phyloP scores from a whole-genome alignment of 2,888 invertebrate species.

The Ganaspis brasiliensis region DNA sequence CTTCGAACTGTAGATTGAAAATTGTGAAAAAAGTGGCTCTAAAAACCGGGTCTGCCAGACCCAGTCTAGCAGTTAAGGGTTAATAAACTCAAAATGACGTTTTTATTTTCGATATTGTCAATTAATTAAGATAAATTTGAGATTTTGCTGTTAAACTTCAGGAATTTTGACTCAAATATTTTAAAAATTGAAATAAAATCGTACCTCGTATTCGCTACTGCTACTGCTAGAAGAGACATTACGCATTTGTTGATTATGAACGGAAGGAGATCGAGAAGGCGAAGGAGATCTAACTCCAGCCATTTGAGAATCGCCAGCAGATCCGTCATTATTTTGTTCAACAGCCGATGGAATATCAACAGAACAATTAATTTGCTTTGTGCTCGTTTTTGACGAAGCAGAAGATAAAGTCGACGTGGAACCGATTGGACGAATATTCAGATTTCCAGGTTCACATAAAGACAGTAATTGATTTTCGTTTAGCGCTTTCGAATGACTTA shows the following conservation, averaged over 20 bases:
- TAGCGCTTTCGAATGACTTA: conserved; percentile 49
- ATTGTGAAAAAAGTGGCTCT: too few species aligned
- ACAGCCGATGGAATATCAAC: conserved; percentile 55
- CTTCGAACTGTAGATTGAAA: too few species aligned
- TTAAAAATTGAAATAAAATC: conserved; percentile 52
- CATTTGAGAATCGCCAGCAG: conserved; percentile 65
- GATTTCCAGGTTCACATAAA: conserved; percentile 69
- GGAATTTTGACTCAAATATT: too few species aligned
- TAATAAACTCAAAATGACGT: too few species aligned
- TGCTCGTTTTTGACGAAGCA: conserved; percentile 68
- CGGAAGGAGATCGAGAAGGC: conserved; percentile 69
- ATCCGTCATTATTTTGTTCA: conserved; percentile 58
- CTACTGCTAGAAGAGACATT: conserved; percentile 76
- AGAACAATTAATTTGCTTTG: conserved; percentile 64
- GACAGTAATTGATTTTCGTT: conserved; percentile 66
- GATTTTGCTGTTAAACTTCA: too few species aligned
- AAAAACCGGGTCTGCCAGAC: too few species aligned
- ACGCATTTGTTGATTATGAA: conserved; percentile 74
- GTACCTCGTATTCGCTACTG: conserved; percentile 80
- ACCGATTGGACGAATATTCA: conserved; percentile 65
- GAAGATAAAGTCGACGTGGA: conserved; percentile 71
- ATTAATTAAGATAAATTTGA: too few species aligned
- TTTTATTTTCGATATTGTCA: too few species aligned
- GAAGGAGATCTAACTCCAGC: conserved; percentile 63
- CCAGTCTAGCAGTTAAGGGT: too few species aligned